Conservation (phyloP, 64 coral and sea anemone genomes). For the Montipora sp. region DNA sequence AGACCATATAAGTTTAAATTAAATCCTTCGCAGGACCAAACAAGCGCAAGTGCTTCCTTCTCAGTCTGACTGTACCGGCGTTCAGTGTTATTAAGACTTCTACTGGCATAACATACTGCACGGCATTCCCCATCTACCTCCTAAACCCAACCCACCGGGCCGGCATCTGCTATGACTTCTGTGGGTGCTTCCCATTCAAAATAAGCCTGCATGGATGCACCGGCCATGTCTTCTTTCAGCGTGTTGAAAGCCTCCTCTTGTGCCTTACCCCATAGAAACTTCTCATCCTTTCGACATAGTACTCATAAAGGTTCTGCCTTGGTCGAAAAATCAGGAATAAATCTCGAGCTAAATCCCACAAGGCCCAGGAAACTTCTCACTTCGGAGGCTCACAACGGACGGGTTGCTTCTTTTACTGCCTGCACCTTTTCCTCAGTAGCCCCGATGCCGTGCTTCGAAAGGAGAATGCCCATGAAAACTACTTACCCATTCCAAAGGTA, state of each 20-base stretch:
- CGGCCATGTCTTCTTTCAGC: not conserved
- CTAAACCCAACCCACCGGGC: slow-evolving; percentile 15
- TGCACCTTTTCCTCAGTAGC: slow-evolving; percentile 37
- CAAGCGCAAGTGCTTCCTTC: not conserved
- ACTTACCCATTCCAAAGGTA: slow-evolving; percentile 23
- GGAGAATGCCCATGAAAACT: slow-evolving; percentile 40
- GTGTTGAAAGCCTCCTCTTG: not conserved
- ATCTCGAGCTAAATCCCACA: not conserved
- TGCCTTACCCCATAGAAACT: not conserved
- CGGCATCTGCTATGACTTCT: slow-evolving; percentile 6
- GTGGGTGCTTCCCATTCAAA: not conserved
- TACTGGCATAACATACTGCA: slow-evolving; percentile 13
- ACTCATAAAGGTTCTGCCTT: not conserved
- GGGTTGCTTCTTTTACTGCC: slow-evolving; percentile 15
- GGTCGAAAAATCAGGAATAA: slow-evolving; percentile 3
- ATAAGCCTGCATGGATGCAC: slow-evolving; percentile 1
- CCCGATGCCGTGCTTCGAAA: slow-evolving; percentile 29
- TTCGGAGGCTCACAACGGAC: not conserved
- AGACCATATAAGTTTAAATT: slow-evolving; percentile 6
- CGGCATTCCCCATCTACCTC: not conserved
- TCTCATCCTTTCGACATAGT: not conserved
- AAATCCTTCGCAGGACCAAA: not conserved
- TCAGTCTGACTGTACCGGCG: too few relatives aligned
- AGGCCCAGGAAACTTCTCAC: slow-evolving; percentile 22
- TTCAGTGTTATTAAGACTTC: not conserved